Percentiles rank a stretch among this genome's conserved stretches.
Conservation (phyloP, 2,888 invertebrate genomes). For the Tinea pellionella region DNA sequence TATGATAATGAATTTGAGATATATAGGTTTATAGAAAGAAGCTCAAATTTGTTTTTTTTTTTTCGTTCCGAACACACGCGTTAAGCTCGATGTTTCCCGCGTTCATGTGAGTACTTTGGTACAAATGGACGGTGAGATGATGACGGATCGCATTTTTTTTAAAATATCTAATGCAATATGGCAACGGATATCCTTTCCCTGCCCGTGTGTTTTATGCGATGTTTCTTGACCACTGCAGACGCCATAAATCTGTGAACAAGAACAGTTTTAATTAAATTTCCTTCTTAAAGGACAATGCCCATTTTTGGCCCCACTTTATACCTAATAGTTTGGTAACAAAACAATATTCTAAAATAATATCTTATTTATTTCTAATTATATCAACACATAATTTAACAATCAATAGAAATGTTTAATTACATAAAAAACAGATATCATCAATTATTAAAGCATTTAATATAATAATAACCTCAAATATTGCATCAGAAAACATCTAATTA, state of each 20-base stretch:
- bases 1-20: background rate
- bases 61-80: slow-evolving; percentile 27
- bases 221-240: slow-evolving; percentile 27
- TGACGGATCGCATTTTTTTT: slow-evolving; percentile 46
- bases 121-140: slow-evolving; percentile 36
- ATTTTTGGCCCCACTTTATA: no score
- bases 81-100: slow-evolving; percentile 16
- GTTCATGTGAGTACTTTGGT: slow-evolving; percentile 19
- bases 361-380: no score
- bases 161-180: slow-evolving; percentile 23
- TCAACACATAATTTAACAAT: no score
- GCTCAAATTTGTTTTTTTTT: slow-evolving; percentile 11
- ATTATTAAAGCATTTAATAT: no score
- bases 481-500: no score
- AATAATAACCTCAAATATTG: no score
- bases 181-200: slow-evolving; percentile 11
- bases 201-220: slow-evolving; percentile 20
- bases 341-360: no score
- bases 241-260: slow-evolving; percentile 49
- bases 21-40: background rate
- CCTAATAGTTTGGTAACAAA: no score
- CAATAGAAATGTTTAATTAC: no score
- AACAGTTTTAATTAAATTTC: no score
- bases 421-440: no score
- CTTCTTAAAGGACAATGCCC: no score